Base-by-base conservation (phyloP, 2,797 vertebrate genomes). In the Coluber constrictor region DNA sequence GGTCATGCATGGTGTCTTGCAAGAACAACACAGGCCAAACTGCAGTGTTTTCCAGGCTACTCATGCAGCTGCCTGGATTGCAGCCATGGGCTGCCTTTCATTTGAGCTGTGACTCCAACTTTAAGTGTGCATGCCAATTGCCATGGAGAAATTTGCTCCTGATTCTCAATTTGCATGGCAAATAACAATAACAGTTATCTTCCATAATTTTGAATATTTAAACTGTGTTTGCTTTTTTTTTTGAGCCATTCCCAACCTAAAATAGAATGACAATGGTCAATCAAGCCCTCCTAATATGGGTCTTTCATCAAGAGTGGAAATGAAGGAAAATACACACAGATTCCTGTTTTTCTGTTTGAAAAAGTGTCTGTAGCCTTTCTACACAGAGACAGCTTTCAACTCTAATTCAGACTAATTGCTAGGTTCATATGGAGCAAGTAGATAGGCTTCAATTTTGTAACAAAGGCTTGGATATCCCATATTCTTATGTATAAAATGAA, bases 401-500 rank as follows among this genome's bases (percentile, higher is more conserved):
- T 93, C 87, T 83, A 94, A 51, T 25, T 47, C 86, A 79, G 94
- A 94, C 88, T 86, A 12, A 94, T 93, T 95, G 20, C 79, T 92
- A 70, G 43, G 25, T 93, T 79, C 92, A 94, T 66, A 57, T 93
- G 89, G 91, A 95, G 92, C 94, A 96, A 95, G 0, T 20, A 94
- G 4, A 83, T 93, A 79, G 56, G 18, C 1, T 94, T 47, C 94
- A 88, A 92, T 94, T 95, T 56, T 87, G 93, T 83, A 90, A 29
- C 92, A 92, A 94, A 95, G 74, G 4, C 37, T 92, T 43, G 92
- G 0, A 95, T 94, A 94, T 92, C 61, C 23, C 86, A 87, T 93
- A 93, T 95, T 96, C 90, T 94, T 95, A 95, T 43, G 90, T 90
- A 27, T 90, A 93, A 92, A 95, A 94, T 95, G 57, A 94, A 91